A percentile compares a stretch with the other conserved stretches of the same genome.
Conservation (phyloP, 2,113 vertebrate genomes). For the Pampusana beccarii region DNA sequence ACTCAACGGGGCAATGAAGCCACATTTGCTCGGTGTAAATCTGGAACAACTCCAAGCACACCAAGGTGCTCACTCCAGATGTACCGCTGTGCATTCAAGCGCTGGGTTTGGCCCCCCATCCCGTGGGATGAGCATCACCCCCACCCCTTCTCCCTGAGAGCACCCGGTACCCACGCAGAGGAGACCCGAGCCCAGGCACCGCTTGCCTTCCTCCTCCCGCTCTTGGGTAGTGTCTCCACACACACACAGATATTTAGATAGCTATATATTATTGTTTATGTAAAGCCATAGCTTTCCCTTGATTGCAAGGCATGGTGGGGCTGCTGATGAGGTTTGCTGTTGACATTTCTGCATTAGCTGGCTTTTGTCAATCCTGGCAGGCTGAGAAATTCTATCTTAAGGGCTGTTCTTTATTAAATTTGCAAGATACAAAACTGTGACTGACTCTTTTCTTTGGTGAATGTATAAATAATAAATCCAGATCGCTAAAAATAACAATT, state of each 20-base stretch:
- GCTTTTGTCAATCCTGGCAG: slow-evolving; percentile 80
- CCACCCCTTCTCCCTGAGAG: fast-evolving
- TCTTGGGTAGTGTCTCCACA: neutral
- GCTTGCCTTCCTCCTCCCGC: neutral
- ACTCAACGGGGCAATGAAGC: neutral
- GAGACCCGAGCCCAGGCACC: neutral
- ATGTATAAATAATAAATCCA: slow-evolving; percentile 74
- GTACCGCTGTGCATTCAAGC: fast-evolving
- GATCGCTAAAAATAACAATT: slow-evolving; percentile 73
- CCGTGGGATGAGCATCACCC: neutral
- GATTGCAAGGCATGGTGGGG: slow-evolving; percentile 69
- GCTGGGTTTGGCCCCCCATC: neutral
- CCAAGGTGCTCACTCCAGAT: fast-evolving
- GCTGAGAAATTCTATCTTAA: slow-evolving; percentile 81
- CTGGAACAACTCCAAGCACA: neutral
- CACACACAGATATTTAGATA: slow-evolving; percentile 25
- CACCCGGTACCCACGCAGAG: neutral
- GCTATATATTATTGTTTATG: slow-evolving; percentile 69
- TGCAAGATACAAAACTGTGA: slow-evolving; percentile 82
- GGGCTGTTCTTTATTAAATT: slow-evolving; percentile 84
- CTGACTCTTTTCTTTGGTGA: slow-evolving; percentile 78
- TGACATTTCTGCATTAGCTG: slow-evolving; percentile 80
- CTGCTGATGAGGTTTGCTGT: slow-evolving; percentile 75
- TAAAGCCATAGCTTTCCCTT: slow-evolving; percentile 46
- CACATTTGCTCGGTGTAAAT: neutral